Evolutionary conservation across 2,113 vertebrate species (phyloP), one percentile per base, ranked within the genome.

Genomic region (Corydoras maculifer): DNA sequence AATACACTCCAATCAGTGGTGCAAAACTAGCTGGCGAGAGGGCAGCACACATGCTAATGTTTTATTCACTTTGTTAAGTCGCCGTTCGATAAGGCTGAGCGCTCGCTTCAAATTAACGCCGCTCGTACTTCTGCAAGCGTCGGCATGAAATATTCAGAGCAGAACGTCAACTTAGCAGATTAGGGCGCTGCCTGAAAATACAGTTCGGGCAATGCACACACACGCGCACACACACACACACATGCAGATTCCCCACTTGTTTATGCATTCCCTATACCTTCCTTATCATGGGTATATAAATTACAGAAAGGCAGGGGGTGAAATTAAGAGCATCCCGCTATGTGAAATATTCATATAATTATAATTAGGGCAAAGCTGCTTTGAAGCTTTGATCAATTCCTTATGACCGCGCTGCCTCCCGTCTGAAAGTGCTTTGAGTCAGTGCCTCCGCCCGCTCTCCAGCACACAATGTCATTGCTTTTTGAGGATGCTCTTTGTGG

Each of bases 51-150:
- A 75, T 78, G 79, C 85, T 83, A 79, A 89, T 88, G 85, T 88
- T 88, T 88, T 84, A 89, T 90, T 87, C 86, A 87, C 85, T 90
- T 87, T 87, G 84, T 81, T 55, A 77, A 74, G 81, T 69, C 73
- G 62, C 70, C 43, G 81, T 77, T 81, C 79, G 78, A 81, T 81
- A 83, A 85, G 84, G 85, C 80, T 61, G 58, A 74, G 78, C 69
- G 78, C 74, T 82, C 66, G 69, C 77, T 84, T 72, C 79, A 81
- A 78, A 82, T 81, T 62, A 80, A 78, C 72, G 70, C 78, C 79
- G 83, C 82, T 76, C 81, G 65, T 71, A 58, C 82, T 80, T 81
- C 81, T 85, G 82, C 81, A 62, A 83, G 84, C 82, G 82, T 84
- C 85, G 80, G 79, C 70, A 86, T 86, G 67, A 86, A 89, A 88